phyloP scores from a whole-genome alignment of 2,797 vertebrate genomes.

The Peromyscus attwateri region DNA sequence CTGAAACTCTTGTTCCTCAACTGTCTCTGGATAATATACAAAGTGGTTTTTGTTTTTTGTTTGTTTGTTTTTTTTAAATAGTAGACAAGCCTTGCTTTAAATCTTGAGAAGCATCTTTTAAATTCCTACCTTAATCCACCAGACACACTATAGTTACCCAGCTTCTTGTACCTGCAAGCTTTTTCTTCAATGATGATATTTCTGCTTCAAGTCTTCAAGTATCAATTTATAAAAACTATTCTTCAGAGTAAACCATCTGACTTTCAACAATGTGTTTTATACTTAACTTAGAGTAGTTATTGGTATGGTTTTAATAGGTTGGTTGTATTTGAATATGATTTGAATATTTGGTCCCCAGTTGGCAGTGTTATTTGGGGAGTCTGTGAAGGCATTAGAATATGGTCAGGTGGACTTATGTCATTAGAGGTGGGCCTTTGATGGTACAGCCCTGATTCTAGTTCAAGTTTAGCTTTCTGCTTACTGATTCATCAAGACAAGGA shows the following conservation, averaged over 20 bases:
- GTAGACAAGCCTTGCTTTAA: not conserved
- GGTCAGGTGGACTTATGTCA: not conserved
- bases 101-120: not conserved
- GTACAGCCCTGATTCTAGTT: not conserved
- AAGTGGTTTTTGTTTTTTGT: not conserved
- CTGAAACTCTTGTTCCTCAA: not conserved
- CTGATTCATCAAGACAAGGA: not conserved
- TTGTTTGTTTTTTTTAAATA: not conserved
- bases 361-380: not conserved
- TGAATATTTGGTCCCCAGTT: not conserved
- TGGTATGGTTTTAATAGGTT: not conserved
- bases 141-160: not conserved
- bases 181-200: not conserved
- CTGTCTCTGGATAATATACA: not conserved
- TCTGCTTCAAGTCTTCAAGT: slow-evolving; percentile 32
- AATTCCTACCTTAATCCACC: not conserved
- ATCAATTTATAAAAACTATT: slow-evolving; percentile 1
- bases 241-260: not conserved
- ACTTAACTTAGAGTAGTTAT: not conserved
- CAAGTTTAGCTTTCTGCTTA: not conserved
- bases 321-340: not conserved
- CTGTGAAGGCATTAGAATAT: not conserved
- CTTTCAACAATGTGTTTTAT: not conserved
- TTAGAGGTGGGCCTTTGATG: not conserved
- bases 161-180: not conserved